phyloP scores from a whole-genome alignment of 2,113 vertebrate species.

The Lophochroa leadbeateri region DNA sequence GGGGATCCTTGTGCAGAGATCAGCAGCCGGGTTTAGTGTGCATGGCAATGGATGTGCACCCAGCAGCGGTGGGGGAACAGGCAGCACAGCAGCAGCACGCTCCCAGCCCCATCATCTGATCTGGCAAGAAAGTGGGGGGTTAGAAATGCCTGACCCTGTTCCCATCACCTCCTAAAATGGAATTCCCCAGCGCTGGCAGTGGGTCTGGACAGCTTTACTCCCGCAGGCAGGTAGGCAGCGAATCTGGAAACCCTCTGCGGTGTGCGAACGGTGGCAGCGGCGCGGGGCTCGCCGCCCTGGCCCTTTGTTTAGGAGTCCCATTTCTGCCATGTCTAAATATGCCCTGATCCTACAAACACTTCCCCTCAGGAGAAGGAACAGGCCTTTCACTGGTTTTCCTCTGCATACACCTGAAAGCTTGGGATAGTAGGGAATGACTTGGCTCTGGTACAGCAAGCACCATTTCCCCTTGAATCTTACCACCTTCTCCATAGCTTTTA shows the following conservation, averaged over 20 bases:
- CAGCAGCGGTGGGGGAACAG: accelerated
- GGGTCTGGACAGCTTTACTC: constrained; percentile 65
- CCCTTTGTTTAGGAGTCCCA: constrained; percentile 54
- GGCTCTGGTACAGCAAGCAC: accelerated
- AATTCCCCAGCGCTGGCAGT: neutral
- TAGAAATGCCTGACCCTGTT: neutral
- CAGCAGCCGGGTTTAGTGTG: accelerated
- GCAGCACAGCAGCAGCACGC: neutral
- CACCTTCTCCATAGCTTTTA: neutral
- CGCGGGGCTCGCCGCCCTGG: neutral
- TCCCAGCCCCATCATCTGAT: accelerated
- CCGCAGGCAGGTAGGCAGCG: neutral
- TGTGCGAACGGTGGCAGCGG: neutral
- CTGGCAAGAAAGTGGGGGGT: neutral
- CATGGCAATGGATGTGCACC: accelerated
- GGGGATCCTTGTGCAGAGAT: too few species aligned
- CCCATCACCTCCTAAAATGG: constrained; percentile 58
- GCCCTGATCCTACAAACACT: constrained; percentile 35
- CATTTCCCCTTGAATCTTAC: neutral
- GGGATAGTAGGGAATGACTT: neutral
- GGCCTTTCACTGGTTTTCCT: neutral
- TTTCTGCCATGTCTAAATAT: constrained; percentile 45
- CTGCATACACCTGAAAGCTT: neutral
- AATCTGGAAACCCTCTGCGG: constrained; percentile 37
- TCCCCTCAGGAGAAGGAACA: constrained; percentile 34